Conservation (phyloP, 2,797 vertebrate genomes). For the Amphiprion clarkii region DNA sequence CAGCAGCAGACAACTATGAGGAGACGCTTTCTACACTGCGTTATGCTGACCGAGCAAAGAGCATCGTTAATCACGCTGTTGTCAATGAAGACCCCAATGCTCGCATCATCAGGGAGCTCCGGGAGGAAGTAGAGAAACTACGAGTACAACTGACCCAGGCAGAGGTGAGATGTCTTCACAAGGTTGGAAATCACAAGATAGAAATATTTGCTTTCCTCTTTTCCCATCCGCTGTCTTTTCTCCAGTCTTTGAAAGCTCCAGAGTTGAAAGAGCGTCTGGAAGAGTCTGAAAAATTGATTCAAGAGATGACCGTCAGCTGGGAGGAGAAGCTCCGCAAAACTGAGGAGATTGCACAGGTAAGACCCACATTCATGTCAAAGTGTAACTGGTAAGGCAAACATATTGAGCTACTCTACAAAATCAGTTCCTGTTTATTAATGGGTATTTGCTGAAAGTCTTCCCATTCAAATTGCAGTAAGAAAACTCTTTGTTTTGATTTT, state of each 20-base stretch:
- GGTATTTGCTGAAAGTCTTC: no score
- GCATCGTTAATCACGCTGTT: constrained; percentile 91
- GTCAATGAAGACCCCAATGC: constrained; percentile 95
- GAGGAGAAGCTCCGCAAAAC: constrained; percentile 94
- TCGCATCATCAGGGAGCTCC: constrained; percentile 91
- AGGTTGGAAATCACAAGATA: background rate
- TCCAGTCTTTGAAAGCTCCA: constrained; percentile 80
- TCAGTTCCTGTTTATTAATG: no score
- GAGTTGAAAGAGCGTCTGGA: constrained; percentile 88
- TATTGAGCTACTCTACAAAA: background rate
- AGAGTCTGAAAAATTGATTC: constrained; percentile 93
- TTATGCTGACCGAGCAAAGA: constrained; percentile 90
- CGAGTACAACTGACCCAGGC: constrained; percentile 86
- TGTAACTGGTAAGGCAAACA: no score
- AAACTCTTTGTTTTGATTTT: no score
- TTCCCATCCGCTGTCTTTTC: background rate
- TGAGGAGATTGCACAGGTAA: constrained; percentile 92
- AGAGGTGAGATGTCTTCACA: constrained; percentile 64
- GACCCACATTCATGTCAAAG: background rate
- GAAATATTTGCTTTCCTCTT: background rate
- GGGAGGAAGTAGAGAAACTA: constrained; percentile 93
- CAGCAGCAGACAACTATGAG: constrained; percentile 95
- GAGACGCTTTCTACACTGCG: constrained; percentile 96
- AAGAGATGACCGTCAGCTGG: constrained; percentile 93
- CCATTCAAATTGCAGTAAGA: no score